Base-by-base conservation (phyloP, 2,113 vertebrate genomes). In the Platysteira castanea region DNA sequence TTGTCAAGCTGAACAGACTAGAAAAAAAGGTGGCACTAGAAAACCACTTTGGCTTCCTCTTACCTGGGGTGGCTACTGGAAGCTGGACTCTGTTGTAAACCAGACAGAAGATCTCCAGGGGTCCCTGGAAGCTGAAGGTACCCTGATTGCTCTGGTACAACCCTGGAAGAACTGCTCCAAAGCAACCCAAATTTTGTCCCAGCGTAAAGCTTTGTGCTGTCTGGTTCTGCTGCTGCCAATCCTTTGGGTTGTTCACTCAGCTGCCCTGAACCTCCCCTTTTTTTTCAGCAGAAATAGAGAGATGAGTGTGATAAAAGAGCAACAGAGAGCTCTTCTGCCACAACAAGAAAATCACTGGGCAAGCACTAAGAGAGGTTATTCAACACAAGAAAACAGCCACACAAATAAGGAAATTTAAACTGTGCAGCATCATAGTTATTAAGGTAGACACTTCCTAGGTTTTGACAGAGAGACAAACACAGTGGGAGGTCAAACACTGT, bases 141-240 rank as follows among this genome's bases (percentile, higher is more conserved):
- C 27, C 39, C 10, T 35, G 13, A 15, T 80, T 28, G 12, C 42
- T 70, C 13, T 14, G 1, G 22, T 33, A 35, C 2, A 11, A 56
- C 9, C 7, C 23, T 39, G 13, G 46, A 75, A 69, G 33, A 69
- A 23, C 54, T 78, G 17, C 19, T 85, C 31, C 53, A 37, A 35
- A 26, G 9, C 24, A 39, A 35, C 14, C 2, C 1, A 10, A n/a
- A 6, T 31, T 61, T 77, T 57, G 41, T 10, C 4, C 4, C 0
- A 0, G 13, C 0, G 0, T 60, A 67, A 86, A 47, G 11, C 10
- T 35, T 59, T 70, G 26, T 47, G 17, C n/a, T 56, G 28, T 11
- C 46, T 92, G 26, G 18, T 69, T 79, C 70, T 73, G 44, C 21
- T 68, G 53, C 35, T 90, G 27, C 13, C n/a, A 61, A 11, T 56